Percentiles rank a stretch among this genome's conserved stretches.
Evolutionary conservation across 2,888 invertebrate genomes (phyloP).

Genomic region (Choreutis nemorana): DNA sequence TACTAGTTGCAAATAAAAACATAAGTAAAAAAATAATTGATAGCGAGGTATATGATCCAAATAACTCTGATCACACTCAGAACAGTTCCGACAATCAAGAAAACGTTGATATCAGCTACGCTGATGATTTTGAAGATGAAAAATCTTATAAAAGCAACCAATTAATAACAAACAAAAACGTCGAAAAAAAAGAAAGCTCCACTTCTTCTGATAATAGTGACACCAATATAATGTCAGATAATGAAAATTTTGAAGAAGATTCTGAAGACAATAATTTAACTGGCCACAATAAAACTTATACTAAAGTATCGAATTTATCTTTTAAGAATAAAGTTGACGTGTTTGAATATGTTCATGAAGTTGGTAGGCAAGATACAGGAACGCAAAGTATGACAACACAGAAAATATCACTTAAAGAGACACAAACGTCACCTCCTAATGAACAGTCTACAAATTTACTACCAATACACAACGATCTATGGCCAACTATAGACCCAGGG

Average conservation of each 20-base stretch:
- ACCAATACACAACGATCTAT: constrained; percentile 46
- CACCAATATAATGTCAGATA: background rate
- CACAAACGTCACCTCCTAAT: constrained; percentile 47
- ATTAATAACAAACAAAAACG: background rate
- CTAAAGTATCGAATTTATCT: constrained; percentile 35
- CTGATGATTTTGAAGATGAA: constrained; percentile 57
- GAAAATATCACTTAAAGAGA: constrained; percentile 46
- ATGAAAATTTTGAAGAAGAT: background rate
- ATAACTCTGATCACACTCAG: constrained; percentile 11
- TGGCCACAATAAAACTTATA: constrained; percentile 24
- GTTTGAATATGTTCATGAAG: constrained; percentile 47
- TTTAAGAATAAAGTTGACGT: constrained; percentile 49
- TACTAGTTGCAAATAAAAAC: constrained; percentile 42
- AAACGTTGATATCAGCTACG: constrained; percentile 32
- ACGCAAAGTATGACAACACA: constrained; percentile 40
- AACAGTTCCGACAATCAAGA: constrained; percentile 17
- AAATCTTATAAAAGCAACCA: constrained; percentile 25
- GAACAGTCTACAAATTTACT: constrained; percentile 28
- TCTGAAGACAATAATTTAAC: constrained; percentile 5
- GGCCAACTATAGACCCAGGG: constrained; percentile 38
- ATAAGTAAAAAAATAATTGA: constrained; percentile 36
- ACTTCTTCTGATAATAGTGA: background rate
- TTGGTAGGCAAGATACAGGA: constrained; percentile 47
- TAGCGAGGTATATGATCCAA: constrained; percentile 16
- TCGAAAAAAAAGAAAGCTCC: background rate